Evolutionary conservation across 1,140 invertebrate species (phyloP), one percentile per base, ranked within the genome.

Genomic region (Lepidurus couesii): DNA sequence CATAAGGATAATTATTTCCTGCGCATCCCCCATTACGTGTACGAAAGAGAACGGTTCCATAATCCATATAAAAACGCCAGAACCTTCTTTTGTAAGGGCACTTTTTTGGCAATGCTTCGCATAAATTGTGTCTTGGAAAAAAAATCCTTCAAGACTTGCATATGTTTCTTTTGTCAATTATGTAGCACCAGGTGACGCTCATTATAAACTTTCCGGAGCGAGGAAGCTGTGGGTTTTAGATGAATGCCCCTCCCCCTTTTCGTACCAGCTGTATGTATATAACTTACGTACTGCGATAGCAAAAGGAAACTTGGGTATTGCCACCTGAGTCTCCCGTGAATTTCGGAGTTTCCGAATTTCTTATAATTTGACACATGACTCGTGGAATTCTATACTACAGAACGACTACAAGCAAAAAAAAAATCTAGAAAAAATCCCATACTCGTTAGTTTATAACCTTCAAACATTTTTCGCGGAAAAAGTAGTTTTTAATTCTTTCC

Each of bases 261-360:
- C 13, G n/a, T 65, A 65, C 53, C 53, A 65, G 53, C 53, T 65
- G 53, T 21, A 65, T 65, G 21, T n/a, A 65, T 65, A 10, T 65
- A 65, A 65, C 53, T 65, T 65, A 21, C 4, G 53, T 65, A 21
- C 7, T 21, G 21, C 16, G 53, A 13, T 7, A 65, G 21, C 16
- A 65, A 21, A 9, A 6, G 21, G 21, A 65, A 65, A 13, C 1
- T 65, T 9, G 53, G 13, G 53, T 13, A 65, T 65, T 65, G 21
- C 53, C 53, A 65, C 53, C 53, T 65, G 53, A 65, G 53, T 65
- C 53, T 10, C 53, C 7, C 21, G 0, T n/a, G n/a, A 21, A 47
- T n/a, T 16, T 65, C 53, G 9, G 13, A 21, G 26, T 34, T 34
- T 34, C 26, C 3, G 34, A 34, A 34, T 34, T 34, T 34, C 3